Evolutionary conservation across 92 coral and sea anemone genomes (phyloP).

Genomic region (Siderastrea radians): DNA sequence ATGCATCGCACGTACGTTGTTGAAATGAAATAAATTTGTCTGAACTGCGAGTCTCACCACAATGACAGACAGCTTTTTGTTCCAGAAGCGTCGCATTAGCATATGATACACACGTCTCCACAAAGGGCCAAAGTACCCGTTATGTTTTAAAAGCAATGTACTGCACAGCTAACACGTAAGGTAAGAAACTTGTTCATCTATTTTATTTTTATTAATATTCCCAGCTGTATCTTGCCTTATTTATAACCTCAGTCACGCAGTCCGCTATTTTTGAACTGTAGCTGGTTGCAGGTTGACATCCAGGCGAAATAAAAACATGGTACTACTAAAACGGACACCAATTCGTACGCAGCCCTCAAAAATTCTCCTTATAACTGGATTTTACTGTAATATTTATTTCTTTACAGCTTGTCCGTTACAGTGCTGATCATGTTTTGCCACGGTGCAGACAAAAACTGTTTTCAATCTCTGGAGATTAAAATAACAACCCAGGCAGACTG

Average conservation of each 20-base stretch:
- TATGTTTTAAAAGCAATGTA: background rate
- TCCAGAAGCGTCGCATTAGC: slow-evolving; percentile 1
- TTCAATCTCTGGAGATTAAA: too few relatives aligned
- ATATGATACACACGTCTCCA: background rate
- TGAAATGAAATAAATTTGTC: background rate
- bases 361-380: too few relatives aligned
- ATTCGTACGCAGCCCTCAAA: too few relatives aligned
- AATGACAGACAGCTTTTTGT: background rate
- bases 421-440: too few relatives aligned
- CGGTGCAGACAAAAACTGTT: too few relatives aligned
- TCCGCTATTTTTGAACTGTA: background rate
- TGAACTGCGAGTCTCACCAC: background rate
- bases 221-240: background rate
- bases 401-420: too few relatives aligned
- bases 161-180: background rate
- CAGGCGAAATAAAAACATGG: too few relatives aligned
- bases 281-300: too few relatives aligned
- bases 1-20: background rate
- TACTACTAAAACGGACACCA: too few relatives aligned
- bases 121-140: background rate
- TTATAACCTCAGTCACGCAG: background rate
- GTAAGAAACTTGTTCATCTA: background rate
- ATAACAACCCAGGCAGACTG: too few relatives aligned
- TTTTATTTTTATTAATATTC: background rate
- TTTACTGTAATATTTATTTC: too few relatives aligned